These are phyloP conservation scores for Drosophila rhopaloa DNA, from an alignment of 1,140 invertebrate genomes.

Conservation along the genomic window DNA sequence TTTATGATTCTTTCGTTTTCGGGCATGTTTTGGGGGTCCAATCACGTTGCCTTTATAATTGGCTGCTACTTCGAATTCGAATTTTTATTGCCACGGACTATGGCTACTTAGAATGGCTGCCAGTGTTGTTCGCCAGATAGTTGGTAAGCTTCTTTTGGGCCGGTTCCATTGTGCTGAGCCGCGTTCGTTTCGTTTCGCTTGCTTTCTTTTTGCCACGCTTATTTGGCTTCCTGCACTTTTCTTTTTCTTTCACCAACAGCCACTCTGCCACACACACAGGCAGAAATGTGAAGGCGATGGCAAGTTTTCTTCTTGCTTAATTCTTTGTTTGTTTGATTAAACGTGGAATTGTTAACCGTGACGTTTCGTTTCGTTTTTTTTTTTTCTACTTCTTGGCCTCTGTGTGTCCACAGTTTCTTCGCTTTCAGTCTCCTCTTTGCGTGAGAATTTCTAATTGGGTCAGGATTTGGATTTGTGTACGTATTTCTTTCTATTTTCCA, in stretches of 20 bases:
- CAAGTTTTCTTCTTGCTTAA: constrained; percentile 54
- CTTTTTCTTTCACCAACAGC: constrained; percentile 59
- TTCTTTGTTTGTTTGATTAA: constrained; percentile 72
- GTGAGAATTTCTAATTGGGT: constrained; percentile 79
- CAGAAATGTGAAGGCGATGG: constrained; percentile 44
- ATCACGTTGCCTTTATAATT: constrained; percentile 40
- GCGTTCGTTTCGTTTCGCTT: constrained; percentile 60
- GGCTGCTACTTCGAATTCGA: constrained; percentile 27
- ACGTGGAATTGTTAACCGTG: constrained; percentile 75
- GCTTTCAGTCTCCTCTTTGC: constrained; percentile 57
- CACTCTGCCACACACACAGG: constrained; percentile 8
- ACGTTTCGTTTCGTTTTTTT: constrained; percentile 62
- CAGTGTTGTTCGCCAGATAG: constrained; percentile 14
- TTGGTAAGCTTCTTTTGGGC: constrained; percentile 57
- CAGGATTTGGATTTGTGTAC: constrained; percentile 56
- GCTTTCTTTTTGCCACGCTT: constrained; percentile 68
- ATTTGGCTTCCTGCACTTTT: constrained; percentile 54
- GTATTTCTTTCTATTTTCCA: constrained; percentile 2
- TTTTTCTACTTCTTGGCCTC: constrained; percentile 1
- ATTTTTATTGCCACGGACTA: constrained; percentile 44
- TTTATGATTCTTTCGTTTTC: constrained; percentile 24
- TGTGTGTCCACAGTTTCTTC: constrained; percentile 14
- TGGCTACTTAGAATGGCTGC: constrained; percentile 41
- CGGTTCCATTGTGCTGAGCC: constrained; percentile 46
- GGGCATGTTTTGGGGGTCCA: constrained; percentile 32